Evolutionary conservation across 2,888 invertebrate species (phyloP).

Genomic region (Chironomus tentans): DNA sequence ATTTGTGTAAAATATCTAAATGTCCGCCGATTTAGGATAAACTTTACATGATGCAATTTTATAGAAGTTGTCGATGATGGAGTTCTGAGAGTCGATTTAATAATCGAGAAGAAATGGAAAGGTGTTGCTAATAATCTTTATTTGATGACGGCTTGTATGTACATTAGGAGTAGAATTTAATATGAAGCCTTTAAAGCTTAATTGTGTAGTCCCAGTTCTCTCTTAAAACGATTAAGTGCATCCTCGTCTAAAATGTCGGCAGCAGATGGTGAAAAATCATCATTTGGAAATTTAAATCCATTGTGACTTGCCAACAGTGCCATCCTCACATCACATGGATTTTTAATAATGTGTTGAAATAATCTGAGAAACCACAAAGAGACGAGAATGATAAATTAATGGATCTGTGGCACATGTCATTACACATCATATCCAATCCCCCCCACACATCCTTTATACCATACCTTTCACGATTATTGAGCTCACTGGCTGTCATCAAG

Average conservation of each 20-base stretch:
- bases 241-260: constrained; percentile 8
- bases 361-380: constrained; percentile 18
- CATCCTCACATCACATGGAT: constrained; percentile 16
- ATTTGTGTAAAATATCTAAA: not conserved
- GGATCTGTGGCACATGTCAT: not conserved
- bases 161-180: not conserved
- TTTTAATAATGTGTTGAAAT: constrained; percentile 23
- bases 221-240: constrained; percentile 8
- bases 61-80: not conserved
- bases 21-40: not conserved
- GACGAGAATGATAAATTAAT: constrained; percentile 5
- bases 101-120: constrained; percentile 1
- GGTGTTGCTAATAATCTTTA: not conserved
- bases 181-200: not conserved
- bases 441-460: not conserved
- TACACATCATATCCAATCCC: not conserved
- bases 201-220: not conserved
- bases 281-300: not conserved
- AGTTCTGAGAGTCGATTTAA: not conserved
- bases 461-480: constrained; percentile 25
- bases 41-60: not conserved
- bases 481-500: constrained; percentile 9
- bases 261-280: constrained; percentile 7
- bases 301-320: constrained; percentile 21
- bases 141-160: constrained; percentile 5